phyloP scores from a whole-genome alignment of 53 echinoderm and acorn worm species.

The Astropecten irregularis region DNA sequence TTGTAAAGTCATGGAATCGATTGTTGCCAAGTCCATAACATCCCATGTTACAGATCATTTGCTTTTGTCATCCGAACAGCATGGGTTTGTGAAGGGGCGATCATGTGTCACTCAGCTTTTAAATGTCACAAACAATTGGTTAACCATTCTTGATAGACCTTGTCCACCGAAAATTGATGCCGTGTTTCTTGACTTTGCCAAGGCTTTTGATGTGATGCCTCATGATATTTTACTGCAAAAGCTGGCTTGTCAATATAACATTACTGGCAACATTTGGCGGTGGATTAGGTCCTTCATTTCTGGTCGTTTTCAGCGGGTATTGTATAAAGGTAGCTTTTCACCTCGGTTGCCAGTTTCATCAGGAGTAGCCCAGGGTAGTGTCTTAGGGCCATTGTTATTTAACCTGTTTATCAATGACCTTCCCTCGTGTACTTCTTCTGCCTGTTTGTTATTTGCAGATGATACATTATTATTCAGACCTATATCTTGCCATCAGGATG shows the following conservation, averaged over 20 bases:
- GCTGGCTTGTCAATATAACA: not conserved
- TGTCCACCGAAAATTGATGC: slow-evolving; percentile 10
- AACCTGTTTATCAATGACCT: slow-evolving; percentile 5
- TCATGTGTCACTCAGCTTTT: not conserved
- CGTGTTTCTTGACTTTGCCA: too few relatives aligned
- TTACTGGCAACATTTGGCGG: not conserved
- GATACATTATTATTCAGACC: not conserved
- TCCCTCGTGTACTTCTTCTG: not conserved
- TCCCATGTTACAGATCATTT: not conserved
- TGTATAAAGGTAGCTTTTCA: not conserved
- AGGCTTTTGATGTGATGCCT: not conserved
- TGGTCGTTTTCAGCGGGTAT: not conserved
- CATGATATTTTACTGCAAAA: not conserved
- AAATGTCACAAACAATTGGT: not conserved
- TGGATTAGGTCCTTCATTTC: slow-evolving; percentile 12
- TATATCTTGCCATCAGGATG: slow-evolving; percentile 4
- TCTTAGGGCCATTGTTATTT: not conserved
- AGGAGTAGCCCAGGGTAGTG: not conserved
- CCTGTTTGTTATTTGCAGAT: not conserved
- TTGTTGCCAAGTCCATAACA: not conserved
- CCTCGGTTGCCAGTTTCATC: not conserved
- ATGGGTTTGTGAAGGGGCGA: not conserved
- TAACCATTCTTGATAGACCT: not conserved
- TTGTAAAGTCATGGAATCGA: not conserved
- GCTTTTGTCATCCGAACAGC: not conserved